A percentile compares a stretch with the other conserved stretches of the same genome.
Evolutionary conservation across 2,888 invertebrate genomes (phyloP).

Genomic region (Cephus spinipes): DNA sequence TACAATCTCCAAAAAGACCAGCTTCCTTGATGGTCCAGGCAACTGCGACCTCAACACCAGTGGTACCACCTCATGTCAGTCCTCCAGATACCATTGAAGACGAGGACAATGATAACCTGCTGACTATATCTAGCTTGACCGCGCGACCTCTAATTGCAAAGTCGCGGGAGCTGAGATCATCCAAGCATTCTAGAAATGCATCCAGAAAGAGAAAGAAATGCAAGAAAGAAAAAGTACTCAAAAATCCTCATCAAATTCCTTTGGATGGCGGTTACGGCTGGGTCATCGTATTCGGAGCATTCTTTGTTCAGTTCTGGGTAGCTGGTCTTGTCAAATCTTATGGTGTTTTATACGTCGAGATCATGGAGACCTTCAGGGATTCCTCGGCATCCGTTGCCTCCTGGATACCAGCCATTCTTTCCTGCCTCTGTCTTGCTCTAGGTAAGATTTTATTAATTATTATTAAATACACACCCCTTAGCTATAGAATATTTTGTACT

Average conservation of each 20-base stretch:
- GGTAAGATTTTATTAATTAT: conserved; percentile 67
- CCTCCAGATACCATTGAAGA: conserved; percentile 70
- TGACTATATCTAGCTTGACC: conserved; percentile 80
- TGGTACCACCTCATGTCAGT: conserved; percentile 65
- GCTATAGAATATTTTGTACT: not conserved
- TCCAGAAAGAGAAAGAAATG: conserved; percentile 34
- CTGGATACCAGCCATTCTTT: conserved; percentile 84
- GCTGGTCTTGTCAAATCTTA: conserved; percentile 85
- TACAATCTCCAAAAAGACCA: conserved; percentile 64
- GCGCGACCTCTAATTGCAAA: conserved; percentile 79
- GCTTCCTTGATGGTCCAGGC: conserved; percentile 68
- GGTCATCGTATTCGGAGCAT: conserved; percentile 82
- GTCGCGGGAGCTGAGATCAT: conserved; percentile 72
- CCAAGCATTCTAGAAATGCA: conserved; percentile 49
- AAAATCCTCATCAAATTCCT: conserved; percentile 63
- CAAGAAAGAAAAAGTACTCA: conserved; percentile 33
- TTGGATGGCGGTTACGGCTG: conserved; percentile 83
- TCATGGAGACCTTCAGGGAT: conserved; percentile 82
- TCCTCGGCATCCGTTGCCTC: conserved; percentile 81
- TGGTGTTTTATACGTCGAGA: conserved; percentile 83
- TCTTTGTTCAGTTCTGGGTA: conserved; percentile 85
- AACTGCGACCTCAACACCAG: conserved; percentile 61
- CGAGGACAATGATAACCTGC: conserved; percentile 78
- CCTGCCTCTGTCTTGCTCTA: conserved; percentile 80
- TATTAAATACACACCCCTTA: not conserved